phyloP scores from a whole-genome alignment of 2,113 vertebrate genomes.

The Ascaphus truei region DNA sequence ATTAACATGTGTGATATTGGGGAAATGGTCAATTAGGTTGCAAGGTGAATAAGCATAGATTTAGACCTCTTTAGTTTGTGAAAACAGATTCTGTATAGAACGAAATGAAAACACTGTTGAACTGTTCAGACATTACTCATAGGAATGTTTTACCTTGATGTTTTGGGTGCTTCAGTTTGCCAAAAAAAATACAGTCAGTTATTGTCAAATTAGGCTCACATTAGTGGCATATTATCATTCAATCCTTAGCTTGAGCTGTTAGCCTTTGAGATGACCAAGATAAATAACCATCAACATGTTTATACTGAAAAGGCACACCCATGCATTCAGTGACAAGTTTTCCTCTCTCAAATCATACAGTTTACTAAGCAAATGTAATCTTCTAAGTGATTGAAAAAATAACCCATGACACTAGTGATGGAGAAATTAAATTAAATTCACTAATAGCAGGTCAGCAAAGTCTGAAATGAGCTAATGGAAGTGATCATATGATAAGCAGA shows the following conservation, averaged over 20 bases:
- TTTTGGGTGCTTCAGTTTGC: background rate
- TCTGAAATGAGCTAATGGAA: slow-evolving; percentile 64
- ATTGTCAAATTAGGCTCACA: slow-evolving; percentile 36
- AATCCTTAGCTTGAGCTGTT: slow-evolving; percentile 44
- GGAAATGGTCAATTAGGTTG: too few relatives aligned
- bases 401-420: slow-evolving; percentile 60
- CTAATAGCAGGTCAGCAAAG: slow-evolving; percentile 64
- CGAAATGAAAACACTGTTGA: too few relatives aligned
- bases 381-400: slow-evolving; percentile 69
- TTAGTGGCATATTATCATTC: slow-evolving; percentile 44
- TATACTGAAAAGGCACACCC: slow-evolving; percentile 57
- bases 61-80: too few relatives aligned
- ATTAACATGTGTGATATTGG: too few relatives aligned
- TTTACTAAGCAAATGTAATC: slow-evolving; percentile 70
- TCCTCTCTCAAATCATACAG: slow-evolving; percentile 53
- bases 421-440: slow-evolving; percentile 77
- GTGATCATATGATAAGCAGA: slow-evolving; percentile 68
- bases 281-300: slow-evolving; percentile 52
- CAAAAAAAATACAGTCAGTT: slow-evolving; percentile 23
- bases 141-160: too few relatives aligned
- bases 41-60: too few relatives aligned
- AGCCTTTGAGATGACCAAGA: slow-evolving; percentile 51
- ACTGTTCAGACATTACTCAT: too few relatives aligned
- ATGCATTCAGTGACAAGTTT: slow-evolving; percentile 46
- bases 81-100: too few relatives aligned